phyloP scores from a whole-genome alignment of 2,113 vertebrate species.

The Eclectus roratus region DNA sequence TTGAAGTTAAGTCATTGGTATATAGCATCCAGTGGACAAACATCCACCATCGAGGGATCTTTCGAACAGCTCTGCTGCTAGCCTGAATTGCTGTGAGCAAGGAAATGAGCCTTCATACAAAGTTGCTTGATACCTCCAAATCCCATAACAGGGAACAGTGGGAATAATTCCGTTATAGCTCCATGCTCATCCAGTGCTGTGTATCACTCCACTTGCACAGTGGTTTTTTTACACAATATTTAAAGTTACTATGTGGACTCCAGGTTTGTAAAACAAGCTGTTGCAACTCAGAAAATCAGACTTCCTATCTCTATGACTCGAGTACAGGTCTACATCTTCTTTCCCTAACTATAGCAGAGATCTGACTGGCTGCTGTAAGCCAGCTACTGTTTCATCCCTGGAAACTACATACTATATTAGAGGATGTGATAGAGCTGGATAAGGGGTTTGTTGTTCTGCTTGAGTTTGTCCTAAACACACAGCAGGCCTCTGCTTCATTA shows the following conservation, averaged over 20 bases:
- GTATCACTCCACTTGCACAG: not conserved
- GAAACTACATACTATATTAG: no score
- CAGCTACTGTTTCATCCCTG: not conserved
- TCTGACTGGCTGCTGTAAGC: not conserved
- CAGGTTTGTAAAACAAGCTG: not conserved
- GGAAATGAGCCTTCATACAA: not conserved
- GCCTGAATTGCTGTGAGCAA: not conserved
- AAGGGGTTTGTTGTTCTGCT: not conserved
- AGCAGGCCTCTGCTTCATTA: not conserved
- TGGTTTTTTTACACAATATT: not conserved
- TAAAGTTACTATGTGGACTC: not conserved
- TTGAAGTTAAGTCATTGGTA: not conserved
- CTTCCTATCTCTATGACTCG: not conserved
- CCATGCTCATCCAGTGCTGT: not conserved
- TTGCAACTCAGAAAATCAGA: not conserved
- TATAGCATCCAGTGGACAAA: not conserved
- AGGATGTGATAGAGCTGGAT: not conserved
- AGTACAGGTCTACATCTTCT: not conserved
- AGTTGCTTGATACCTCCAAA: not conserved
- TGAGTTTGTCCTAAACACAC: not conserved
- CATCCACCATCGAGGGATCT: not conserved
- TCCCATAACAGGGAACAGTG: not conserved
- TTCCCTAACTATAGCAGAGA: not conserved
- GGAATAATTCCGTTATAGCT: not conserved
- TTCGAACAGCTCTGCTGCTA: not conserved